Evolutionary conservation across 2,888 invertebrate species (phyloP).

Genomic region (Hesperia comma): DNA sequence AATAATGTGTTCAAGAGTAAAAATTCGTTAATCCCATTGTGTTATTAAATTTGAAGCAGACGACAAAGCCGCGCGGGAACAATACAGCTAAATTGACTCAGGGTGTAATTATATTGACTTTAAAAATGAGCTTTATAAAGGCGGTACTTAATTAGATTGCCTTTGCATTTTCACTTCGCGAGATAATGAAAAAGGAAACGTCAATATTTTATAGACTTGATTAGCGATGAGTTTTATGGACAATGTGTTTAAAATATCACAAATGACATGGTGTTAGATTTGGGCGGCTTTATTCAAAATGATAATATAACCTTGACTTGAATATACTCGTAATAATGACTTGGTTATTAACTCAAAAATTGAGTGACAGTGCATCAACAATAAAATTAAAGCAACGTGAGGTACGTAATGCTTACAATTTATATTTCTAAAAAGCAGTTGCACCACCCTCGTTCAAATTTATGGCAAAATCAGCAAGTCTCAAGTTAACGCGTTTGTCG

Average conservation of each 20-base stretch:
- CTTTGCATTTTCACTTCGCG: constrained; percentile 21
- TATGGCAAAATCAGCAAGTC: constrained; percentile 18
- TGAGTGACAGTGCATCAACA: too few species aligned
- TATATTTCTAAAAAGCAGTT: background rate
- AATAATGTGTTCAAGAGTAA: constrained; percentile 5
- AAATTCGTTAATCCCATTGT: constrained; percentile 27
- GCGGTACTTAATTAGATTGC: constrained; percentile 32
- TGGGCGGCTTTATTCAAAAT: too few species aligned
- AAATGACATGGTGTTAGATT: too few species aligned
- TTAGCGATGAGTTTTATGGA: background rate
- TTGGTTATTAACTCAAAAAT: too few species aligned
- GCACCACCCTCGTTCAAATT: constrained; percentile 6
- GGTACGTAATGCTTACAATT: too few species aligned
- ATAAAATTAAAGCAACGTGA: too few species aligned
- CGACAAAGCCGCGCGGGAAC: constrained; percentile 17
- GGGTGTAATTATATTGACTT: constrained; percentile 38
- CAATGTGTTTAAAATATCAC: background rate
- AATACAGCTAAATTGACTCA: constrained; percentile 32
- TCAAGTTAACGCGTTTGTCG: background rate
- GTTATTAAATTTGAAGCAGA: constrained; percentile 23
- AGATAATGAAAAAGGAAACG: constrained; percentile 3
- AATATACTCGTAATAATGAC: too few species aligned
- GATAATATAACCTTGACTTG: too few species aligned
- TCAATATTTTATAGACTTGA: background rate
- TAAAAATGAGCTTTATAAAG: constrained; percentile 34